These are phyloP conservation scores for Camponotus pennsylvanicus DNA, from an alignment of 1,140 invertebrate genomes.

Conservation along the genomic window DNA sequence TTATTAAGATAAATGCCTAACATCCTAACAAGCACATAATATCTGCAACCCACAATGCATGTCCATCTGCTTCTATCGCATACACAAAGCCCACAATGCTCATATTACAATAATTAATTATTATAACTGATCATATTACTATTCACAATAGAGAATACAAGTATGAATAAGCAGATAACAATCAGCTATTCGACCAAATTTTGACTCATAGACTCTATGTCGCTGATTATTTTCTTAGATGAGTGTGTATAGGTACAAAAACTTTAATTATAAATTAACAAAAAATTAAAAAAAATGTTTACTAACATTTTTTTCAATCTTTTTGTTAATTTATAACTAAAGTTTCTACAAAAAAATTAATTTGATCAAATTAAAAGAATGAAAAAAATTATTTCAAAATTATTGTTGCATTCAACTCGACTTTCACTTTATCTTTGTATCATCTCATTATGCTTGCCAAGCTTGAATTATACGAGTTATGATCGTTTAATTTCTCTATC, in stretches of 20 bases:
- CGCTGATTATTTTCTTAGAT: neutral
- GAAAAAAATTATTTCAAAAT: neutral
- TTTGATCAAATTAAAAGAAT: constrained; percentile 9
- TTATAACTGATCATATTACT: constrained; percentile 61
- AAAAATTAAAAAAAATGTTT: no score
- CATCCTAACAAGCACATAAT: constrained; percentile 26
- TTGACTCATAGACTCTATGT: neutral
- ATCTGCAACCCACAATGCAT: neutral
- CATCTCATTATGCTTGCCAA: neutral
- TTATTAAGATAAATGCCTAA: constrained; percentile 21
- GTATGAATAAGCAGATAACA: constrained; percentile 8
- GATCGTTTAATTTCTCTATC: constrained; percentile 24
- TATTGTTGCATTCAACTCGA: neutral
- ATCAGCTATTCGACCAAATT: constrained; percentile 19
- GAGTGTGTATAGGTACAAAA: no score
- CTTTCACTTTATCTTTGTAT: constrained; percentile 27
- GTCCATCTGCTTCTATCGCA: constrained; percentile 15
- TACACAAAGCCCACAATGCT: constrained; percentile 54
- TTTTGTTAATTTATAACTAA: neutral
- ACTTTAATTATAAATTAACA: no score
- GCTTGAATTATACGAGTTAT: constrained; percentile 25
- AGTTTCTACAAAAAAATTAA: neutral
- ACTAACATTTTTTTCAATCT: no score
- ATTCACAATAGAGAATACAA: constrained; percentile 43
- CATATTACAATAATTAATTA: constrained; percentile 47